Base-by-base conservation (phyloP, 2,888 invertebrate species). In the Caenorhabditis wallacei region DNA sequence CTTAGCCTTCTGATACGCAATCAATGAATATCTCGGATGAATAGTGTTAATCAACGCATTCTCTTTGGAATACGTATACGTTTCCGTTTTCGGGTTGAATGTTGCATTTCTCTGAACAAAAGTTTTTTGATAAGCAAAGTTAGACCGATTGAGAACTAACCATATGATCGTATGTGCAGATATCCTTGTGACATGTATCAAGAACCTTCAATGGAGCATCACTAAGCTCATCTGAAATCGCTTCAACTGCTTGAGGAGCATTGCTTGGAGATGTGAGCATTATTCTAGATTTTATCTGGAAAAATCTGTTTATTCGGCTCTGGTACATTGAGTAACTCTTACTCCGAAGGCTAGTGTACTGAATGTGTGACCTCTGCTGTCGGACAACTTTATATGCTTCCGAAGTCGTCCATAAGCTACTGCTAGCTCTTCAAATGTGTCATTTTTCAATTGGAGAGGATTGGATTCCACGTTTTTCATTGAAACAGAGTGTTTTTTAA, bases 1-100 rank as follows among this genome's bases (percentile, higher is more conserved):
- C 30, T 83, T 85, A 2, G 86, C 48, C 40, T 64, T 78, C 74
- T 87, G 84, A 74, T 78, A 85, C 3, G 80, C 70, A n/a, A 87
- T 46, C 2, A 87, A 20, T 0, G 83, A 74, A 16, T 85, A 84
- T 57, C 69, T 59, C 3, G 82, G 80, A 57, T 80, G 66, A 18
- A 85, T 53, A 8, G 82, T 85, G 37, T 84, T 66, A 22, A 80
- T 78, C 2, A 84, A 54, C 2, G 85, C 84, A 16, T 83, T 82
- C 43, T 85, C 85, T 48, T 85, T 85, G 0, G 43, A n/a, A 54
- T 70, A 86, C 8, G 40, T 59, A 26, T 84, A 72, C 0, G 80
- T 83, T 40, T 85, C 82, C 1, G 82, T 76, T 69, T 86, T 86
- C 2, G 48, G n/a, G 11, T 72, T 74, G 66, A 70, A 84, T 11